A percentile compares a stretch with the other conserved stretches of the same genome.
phyloP scores from a whole-genome alignment of 2,888 invertebrate species.

The Fissipunctia ypsillon region DNA sequence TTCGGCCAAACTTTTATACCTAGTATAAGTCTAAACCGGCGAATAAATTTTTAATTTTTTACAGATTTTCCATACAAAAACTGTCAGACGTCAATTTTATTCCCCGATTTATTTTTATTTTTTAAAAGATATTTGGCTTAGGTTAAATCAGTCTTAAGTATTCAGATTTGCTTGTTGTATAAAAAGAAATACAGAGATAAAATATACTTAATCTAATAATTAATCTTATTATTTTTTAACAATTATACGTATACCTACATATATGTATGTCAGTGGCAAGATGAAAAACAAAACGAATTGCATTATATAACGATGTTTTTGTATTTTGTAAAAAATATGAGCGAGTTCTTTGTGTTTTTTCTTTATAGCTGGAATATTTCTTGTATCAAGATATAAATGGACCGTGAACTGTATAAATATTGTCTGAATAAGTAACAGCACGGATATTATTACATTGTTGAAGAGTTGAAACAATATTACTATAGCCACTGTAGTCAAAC shows the following conservation, averaged over 20 bases:
- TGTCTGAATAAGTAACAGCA: slow-evolving; percentile 39
- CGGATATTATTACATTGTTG: slow-evolving; percentile 42
- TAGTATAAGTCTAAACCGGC: too few species aligned
- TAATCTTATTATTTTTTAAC: too few species aligned
- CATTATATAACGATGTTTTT: slow-evolving; percentile 50
- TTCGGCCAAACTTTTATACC: too few species aligned
- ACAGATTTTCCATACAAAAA: too few species aligned
- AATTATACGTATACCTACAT: too few species aligned
- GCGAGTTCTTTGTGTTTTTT: slow-evolving; percentile 32
- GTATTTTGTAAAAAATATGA: slow-evolving; percentile 22
- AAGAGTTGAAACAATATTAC: slow-evolving; percentile 48
- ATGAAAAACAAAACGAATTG: slow-evolving; percentile 48
- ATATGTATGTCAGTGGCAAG: slow-evolving; percentile 21
- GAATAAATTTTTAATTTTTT: too few species aligned
- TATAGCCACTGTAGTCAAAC: slow-evolving; percentile 22
- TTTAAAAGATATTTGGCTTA: too few species aligned
- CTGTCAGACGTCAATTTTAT: too few species aligned
- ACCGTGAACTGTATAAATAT: slow-evolving; percentile 53
- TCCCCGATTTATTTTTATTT: too few species aligned
- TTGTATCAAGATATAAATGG: slow-evolving; percentile 48
- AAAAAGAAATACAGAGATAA: background rate
- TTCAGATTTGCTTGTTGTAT: background rate
- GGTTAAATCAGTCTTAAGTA: too few species aligned
- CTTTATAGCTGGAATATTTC: slow-evolving; percentile 35
- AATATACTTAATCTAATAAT: too few species aligned